These are phyloP conservation scores for Podargus strigoides DNA, from an alignment of 2,797 vertebrate genomes.

Conservation along the genomic window DNA sequence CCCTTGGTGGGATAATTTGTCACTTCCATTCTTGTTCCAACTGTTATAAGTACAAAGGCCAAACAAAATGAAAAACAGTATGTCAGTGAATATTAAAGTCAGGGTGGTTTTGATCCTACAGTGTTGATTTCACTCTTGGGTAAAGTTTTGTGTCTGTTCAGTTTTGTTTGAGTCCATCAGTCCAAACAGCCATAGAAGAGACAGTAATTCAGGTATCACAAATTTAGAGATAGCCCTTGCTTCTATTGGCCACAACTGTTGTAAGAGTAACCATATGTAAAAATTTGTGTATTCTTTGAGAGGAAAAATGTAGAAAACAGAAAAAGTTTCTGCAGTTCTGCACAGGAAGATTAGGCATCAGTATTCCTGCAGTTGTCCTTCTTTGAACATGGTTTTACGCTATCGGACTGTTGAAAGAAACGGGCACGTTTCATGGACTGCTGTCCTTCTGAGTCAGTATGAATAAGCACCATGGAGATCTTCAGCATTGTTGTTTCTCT, in stretches of 20 bases:
- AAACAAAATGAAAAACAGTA: neutral
- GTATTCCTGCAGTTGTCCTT: neutral
- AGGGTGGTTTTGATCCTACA: neutral
- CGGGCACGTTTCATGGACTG: neutral
- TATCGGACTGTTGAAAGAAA: neutral
- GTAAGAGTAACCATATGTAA: neutral
- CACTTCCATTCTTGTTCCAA: neutral
- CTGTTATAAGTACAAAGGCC: neutral
- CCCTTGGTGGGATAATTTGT: neutral
- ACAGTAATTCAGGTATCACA: neutral
- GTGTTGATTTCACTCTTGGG: neutral
- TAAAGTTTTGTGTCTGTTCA: neutral
- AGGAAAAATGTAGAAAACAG: neutral
- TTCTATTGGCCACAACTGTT: neutral
- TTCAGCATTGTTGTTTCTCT: neutral
- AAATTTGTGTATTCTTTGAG: neutral
- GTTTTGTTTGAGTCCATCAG: neutral
- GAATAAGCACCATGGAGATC: neutral
- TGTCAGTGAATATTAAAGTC: neutral
- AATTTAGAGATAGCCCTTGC: neutral
- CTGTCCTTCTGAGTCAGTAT: neutral
- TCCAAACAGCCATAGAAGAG: neutral
- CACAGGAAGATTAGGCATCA: neutral
- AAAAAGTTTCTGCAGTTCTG: neutral
- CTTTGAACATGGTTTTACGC: neutral